Conservation (phyloP, 2,888 invertebrate genomes). For the Lycaena phlaeas region DNA sequence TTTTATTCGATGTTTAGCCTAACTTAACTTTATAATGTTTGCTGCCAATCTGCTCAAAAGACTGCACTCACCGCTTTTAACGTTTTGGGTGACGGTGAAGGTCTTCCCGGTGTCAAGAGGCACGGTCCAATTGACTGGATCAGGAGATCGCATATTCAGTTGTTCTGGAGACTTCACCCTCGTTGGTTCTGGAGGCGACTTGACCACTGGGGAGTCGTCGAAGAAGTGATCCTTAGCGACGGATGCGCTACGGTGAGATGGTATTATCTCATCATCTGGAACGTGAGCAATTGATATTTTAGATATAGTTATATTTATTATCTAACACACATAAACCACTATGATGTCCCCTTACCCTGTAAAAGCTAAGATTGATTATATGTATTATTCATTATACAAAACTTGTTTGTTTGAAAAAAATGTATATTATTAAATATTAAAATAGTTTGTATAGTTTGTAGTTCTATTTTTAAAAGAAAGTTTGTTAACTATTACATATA, state of each 20-base stretch:
- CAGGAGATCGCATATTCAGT: conserved; percentile 92
- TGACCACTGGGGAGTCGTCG: conserved; percentile 79
- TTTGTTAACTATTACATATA: no score
- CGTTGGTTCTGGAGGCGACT: conserved; percentile 94
- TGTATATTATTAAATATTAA: no score
- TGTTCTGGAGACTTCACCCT: conserved; percentile 94
- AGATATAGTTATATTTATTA: background rate
- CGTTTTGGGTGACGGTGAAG: conserved; percentile 94
- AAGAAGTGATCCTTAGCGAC: conserved; percentile 69
- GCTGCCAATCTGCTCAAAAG: conserved; percentile 39
- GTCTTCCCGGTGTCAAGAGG: conserved; percentile 94
- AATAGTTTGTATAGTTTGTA: no score
- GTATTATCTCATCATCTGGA: conserved; percentile 55
- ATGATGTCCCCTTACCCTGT: no score
- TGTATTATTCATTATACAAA: no score
- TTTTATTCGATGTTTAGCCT: conserved; percentile 15
- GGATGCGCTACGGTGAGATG: conserved; percentile 63
- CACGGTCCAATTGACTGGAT: conserved; percentile 96
- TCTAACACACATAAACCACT: no score
- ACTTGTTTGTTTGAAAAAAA: no score
- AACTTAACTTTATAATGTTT: conserved; percentile 38
- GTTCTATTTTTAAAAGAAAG: no score
- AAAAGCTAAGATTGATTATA: no score
- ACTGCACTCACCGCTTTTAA: conserved; percentile 75
- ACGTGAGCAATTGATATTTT: conserved; percentile 12